Base-by-base conservation (phyloP, 2,888 invertebrate species). In the Cryptophagus acutangulus region DNA sequence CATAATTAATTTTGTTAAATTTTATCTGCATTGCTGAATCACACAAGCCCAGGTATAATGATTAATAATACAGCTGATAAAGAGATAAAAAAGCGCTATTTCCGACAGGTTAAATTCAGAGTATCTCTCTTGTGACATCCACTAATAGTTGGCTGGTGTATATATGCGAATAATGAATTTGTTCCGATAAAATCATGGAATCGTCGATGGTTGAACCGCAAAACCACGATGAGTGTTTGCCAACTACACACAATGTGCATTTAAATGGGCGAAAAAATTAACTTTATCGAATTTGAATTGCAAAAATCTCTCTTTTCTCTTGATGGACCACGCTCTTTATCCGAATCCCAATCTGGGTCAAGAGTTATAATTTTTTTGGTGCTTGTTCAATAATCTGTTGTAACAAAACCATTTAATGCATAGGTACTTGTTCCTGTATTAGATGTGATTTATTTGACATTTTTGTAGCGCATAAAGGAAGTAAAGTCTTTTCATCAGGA, bases 1-100 rank as follows among this genome's bases (percentile, higher is more conserved):
- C 46, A 44, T 49, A 54, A 54, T 57, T 53, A 55, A 55, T 52
- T 55, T 51, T 43, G 49, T 36, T 48, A 48, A 42, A 48, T 54
- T 53, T 52, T 54, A 54, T 54, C 55, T n/a, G 43, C 43, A 38
- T 45, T 49, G 51, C 44, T 43, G 45, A 20, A 20, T n/a, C 6
- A 8, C 24, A 20, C 24, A 20, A 20, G 24, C 24, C 6, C 24
- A 6, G 6, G n/a, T 6, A n/a, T 20, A 35, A 51, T 48, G 49
- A 53, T 53, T 53, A 53, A 53, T 53, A 51, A 48, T 49, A 35
- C 31, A 31, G 17, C 43, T 31, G 52, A 53, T 53, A 53, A 53
- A 53, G 47, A 51, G 51, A 48, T 53, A 46, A 53, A 53, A 51
- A 39, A 47, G 42, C 51, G 50, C 50, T 47, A 49, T 50, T 52